phyloP scores from a whole-genome alignment of 2,113 vertebrate genomes.

The Tychaedon coryphoeus region DNA sequence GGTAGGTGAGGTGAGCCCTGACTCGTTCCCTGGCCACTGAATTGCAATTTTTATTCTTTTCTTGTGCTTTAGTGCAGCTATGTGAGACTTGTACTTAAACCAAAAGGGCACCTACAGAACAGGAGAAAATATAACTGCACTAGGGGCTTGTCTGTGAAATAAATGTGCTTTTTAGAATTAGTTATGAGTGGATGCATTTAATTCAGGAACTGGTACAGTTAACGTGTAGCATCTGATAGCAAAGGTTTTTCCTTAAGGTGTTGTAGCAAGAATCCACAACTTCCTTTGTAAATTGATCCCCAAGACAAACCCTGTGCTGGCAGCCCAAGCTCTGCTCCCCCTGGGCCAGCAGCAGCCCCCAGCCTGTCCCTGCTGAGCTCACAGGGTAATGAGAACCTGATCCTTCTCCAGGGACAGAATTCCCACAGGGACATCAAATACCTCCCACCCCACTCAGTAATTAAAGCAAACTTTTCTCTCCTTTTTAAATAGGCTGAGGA shows the following conservation, averaged over 20 bases:
- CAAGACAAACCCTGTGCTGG: background rate
- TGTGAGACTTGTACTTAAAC: background rate
- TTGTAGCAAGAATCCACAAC: background rate
- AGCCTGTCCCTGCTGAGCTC: background rate
- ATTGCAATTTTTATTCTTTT: background rate
- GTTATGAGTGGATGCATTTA: background rate
- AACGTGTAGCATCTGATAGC: background rate
- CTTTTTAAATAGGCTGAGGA: conserved; percentile 83
- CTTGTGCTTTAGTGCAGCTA: background rate
- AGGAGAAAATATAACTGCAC: background rate
- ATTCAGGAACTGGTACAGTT: background rate
- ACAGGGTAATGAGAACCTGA: background rate
- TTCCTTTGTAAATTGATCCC: background rate
- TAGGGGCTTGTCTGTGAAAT: background rate
- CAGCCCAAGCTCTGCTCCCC: background rate
- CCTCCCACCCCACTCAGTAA: background rate
- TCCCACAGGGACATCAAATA: background rate
- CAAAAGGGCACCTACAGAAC: background rate
- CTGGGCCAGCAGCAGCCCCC: background rate
- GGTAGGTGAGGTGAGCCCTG: background rate
- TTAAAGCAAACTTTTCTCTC: background rate
- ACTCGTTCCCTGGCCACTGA: background rate
- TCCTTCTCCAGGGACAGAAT: background rate
- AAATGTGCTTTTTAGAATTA: background rate
- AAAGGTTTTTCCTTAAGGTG: background rate